Conservation (phyloP, 1,140 invertebrate species). For the Lysiphlebus fabarum region DNA sequence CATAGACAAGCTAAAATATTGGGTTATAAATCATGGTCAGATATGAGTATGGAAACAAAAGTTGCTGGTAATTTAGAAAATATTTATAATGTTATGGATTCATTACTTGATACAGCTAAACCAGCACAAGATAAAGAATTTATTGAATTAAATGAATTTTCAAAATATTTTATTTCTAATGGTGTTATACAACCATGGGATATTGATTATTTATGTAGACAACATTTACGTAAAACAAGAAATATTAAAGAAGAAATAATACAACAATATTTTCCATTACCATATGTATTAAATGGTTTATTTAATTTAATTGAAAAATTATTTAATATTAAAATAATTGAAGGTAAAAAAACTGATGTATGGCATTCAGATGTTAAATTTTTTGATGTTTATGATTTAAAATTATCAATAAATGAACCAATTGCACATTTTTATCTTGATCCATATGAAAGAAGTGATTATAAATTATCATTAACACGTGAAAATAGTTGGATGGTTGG, state of each 20-base stretch:
- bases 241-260: constrained; percentile 70
- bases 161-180: constrained; percentile 69
- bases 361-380: constrained; percentile 87
- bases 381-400: constrained; percentile 76
- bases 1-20: constrained; percentile 70
- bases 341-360: constrained; percentile 59
- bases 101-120: constrained; percentile 63
- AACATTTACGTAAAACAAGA: constrained; percentile 64
- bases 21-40: constrained; percentile 74
- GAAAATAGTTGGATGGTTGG: constrained; percentile 66
- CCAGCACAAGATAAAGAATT: constrained; percentile 77
- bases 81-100: constrained; percentile 71
- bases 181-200: constrained; percentile 76
- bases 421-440: constrained; percentile 82
- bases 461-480: constrained; percentile 59
- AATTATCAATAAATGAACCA: constrained; percentile 59
- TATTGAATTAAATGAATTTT: constrained; percentile 70
- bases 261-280: constrained; percentile 79
- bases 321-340: constrained; percentile 80
- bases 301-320: constrained; percentile 72
- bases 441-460: constrained; percentile 66
- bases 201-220: constrained; percentile 80
- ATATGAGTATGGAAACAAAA: constrained; percentile 92
- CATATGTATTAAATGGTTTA: constrained; percentile 71
- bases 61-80: constrained; percentile 84